Evolutionary conservation across 2,888 invertebrate genomes (phyloP), one percentile per base, ranked within the genome.

Genomic region (Syritta pipiens): DNA sequence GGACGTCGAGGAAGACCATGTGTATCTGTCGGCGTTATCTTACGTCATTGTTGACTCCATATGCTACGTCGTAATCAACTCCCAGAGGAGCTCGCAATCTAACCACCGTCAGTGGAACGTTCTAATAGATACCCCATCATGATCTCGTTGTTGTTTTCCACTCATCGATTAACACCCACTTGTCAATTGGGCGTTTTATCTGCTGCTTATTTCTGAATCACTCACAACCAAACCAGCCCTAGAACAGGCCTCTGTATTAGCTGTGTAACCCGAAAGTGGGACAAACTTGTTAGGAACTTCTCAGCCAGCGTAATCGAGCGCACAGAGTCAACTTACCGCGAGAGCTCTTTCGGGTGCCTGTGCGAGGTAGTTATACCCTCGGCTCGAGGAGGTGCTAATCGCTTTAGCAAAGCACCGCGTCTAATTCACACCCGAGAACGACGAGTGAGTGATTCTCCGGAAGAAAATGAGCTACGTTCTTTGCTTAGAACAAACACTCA

Each of bases 131-230:
- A 30, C 1, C 20, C 26, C 37, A 49, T 57, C 48, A 71, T 63
- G 53, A 55, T 51, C 28, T 72, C 59, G 53, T 79, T 59, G 55
- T 62, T 79, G 55, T 57, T 74, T 62, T 72, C 62, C 49, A 55
- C 53, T 19, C 24, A 35, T 62, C 72, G 55, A 68, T 79, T 79
- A 72, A 7, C 79, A 79, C 60, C 74, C n/a, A 79, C 74, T 74
- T 79, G 79, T 35, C 62, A 79, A 79, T 79, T 79, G 74, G 57
- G 30, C 67, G 26, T 74, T 68, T 74, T 74, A 79, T 74, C 65
- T 59, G 32, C 63, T 59, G 42, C 44, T 65, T 46, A 48, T 53
- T 37, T 48, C 32, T 53, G 63, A 48, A 48, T 40, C 59, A 59
- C 37, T 57, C 19, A 10, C 6, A n/a, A 1, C 32, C 17, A 17